Evolutionary conservation across 2,797 vertebrate species (phyloP), one percentile per base, ranked within the genome.

Genomic region (Enteromius treurensis): DNA sequence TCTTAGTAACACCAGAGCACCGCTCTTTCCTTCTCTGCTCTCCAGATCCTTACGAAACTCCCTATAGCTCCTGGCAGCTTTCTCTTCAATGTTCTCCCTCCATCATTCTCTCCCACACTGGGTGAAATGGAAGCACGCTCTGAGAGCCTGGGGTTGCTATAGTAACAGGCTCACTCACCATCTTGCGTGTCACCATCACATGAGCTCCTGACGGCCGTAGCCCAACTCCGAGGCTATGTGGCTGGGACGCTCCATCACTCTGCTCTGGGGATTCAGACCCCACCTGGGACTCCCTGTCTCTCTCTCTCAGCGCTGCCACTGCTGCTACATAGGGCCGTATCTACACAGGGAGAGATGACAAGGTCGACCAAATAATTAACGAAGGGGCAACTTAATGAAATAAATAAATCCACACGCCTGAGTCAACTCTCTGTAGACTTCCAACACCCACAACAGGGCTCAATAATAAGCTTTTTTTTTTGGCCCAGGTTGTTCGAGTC

Each of bases 131-230:
- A 93, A 93, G 92, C 90, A 87, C 91, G 91, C 89, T 88, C 83
- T 83, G 81, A 86, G 91, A 94, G 92, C 92, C 93, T 92, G 88
- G 88, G 88, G 94, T 95, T 94, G 91, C 93, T 92, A 93, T 93
- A 89, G 94, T 92, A 94, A 95, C 94, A 90, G 90, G 93, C 92
- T 93, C 92, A 92, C 93, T 92, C 93, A 91, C 92, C 94, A 93
- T 94, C 91, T 92, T 91, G 90, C 85, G 76, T 88, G 88, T 90
- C 91, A 91, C 91, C 82, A 83, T 92, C 89, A 88, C 84, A 77
- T 85, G 82, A 86, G 88, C 90, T 91, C 85, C 68, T 86, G 88
- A 90, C 79, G 65, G 91, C 89, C 86, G 69, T 64, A 82, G 90
- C 90, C 92, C 90, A 47, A 89, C 88, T 90, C 88, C 70, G 87